Base-by-base conservation (phyloP, 2,113 vertebrate genomes). In the Camelus dromedarius region DNA sequence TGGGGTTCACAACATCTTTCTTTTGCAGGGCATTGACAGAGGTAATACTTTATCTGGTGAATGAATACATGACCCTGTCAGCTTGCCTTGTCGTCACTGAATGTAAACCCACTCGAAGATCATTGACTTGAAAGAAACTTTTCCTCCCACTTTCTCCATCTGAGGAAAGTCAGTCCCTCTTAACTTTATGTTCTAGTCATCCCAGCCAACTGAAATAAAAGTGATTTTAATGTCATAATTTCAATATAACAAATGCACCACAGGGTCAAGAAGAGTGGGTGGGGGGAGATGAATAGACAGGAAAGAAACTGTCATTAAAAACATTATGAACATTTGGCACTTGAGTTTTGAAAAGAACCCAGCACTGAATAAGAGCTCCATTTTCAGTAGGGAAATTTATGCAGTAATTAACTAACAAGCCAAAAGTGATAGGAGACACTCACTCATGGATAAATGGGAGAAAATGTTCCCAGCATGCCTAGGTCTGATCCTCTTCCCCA, bases 101-200 rank as follows among this genome's bases (percentile, higher is more conserved):
- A 62, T 22, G 24, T 84, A 60, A 48, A 14, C 83, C n/a, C 22
- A 30, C 48, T 82, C 54, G 48, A 70, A 88, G 28, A 82, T 88
- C 60, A 77, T 30, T 84, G 30, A 84, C 35, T 79, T 77, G 56
- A 22, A 52, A 88, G 93, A 38, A 22, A 69, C 5, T 70, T 94
- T 89, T 88, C 73, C n/a, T 91, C 91, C 54, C 28, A 75, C 42
- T 94, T 95, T 97, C 64, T 95, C 75, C 60, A 77, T 84, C 69
- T 93, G 54, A 35, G 72, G 81, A 88, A 88, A 66, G 85, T 81
- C n/a, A 95, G 89, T 67, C 38, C 7, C 42, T 85, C 35, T 91
- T 92, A 88, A 22, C 54, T 35, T 52, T 80, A 30, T 66, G 32
- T 92, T 96, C 58, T 70, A 87, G 67, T 54, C 35, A 95, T 50